Percentiles rank a stretch among this genome's conserved stretches.
Conservation (phyloP, 2,888 invertebrate species). For the Parnassius glacialis region DNA sequence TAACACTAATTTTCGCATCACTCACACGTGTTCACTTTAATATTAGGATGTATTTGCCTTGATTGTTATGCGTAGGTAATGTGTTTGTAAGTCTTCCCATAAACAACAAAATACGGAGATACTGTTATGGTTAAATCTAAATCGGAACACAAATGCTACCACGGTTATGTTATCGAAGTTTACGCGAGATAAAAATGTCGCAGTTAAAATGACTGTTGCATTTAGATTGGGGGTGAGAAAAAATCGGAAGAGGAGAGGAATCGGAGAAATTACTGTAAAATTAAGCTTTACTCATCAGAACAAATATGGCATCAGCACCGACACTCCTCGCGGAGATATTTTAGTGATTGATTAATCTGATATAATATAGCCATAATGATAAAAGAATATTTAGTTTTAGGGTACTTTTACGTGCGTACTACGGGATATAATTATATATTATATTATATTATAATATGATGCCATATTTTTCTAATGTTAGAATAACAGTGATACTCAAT, state of each 20-base stretch:
- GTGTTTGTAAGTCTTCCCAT: slow-evolving; percentile 27
- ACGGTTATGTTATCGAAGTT: slow-evolving; percentile 50
- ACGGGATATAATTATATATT: slow-evolving; percentile 23
- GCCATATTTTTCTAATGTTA: slow-evolving; percentile 43
- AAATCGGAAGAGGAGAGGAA: too few relatives aligned
- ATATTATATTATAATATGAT: slow-evolving; percentile 27
- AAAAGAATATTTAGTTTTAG: slow-evolving; percentile 37
- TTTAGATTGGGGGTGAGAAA: slow-evolving; percentile 64
- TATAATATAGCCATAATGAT: slow-evolving; percentile 36
- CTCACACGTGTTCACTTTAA: slow-evolving; percentile 26
- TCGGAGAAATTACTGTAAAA: slow-evolving; percentile 44
- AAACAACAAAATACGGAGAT: slow-evolving; percentile 25
- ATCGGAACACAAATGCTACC: slow-evolving; percentile 53
- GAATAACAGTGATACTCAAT: slow-evolving; percentile 69
- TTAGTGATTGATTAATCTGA: slow-evolving; percentile 25
- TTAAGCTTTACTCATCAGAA: slow-evolving; percentile 61
- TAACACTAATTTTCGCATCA: slow-evolving; percentile 12
- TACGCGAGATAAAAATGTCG: slow-evolving; percentile 21
- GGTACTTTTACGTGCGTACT: slow-evolving; percentile 38
- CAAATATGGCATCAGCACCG: slow-evolving; percentile 31
- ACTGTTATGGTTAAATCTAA: slow-evolving; percentile 21
- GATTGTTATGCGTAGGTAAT: slow-evolving; percentile 21
- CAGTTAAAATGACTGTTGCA: slow-evolving; percentile 66
- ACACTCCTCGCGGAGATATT: slow-evolving; percentile 23
- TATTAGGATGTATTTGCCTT: slow-evolving; percentile 25